Percentiles rank a stretch among this genome's conserved stretches.
These are phyloP conservation scores for Agrotis clavis DNA, from an alignment of 2,888 invertebrate species.

Conservation along the genomic window DNA sequence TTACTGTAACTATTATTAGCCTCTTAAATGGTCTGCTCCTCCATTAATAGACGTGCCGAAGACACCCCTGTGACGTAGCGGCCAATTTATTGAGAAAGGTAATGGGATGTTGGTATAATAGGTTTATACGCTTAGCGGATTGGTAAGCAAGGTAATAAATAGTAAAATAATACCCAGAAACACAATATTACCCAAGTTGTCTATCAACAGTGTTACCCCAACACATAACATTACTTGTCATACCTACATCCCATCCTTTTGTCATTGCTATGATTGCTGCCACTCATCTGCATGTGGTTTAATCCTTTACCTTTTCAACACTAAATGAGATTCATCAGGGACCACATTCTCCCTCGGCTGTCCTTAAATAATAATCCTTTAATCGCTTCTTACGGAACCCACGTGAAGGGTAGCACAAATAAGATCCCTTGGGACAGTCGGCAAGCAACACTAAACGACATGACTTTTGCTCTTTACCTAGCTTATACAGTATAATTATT, in stretches of 20 bases:
- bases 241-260: background rate
- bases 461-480: constrained; percentile 24
- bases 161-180: background rate
- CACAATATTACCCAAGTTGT: background rate
- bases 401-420: constrained; percentile 19
- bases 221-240: background rate
- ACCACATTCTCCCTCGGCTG: constrained; percentile 16
- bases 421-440: constrained; percentile 17
- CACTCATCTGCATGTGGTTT: constrained; percentile 7
- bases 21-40: constrained; percentile 27
- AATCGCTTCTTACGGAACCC: constrained; percentile 43
- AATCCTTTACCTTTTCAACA: constrained; percentile 40
- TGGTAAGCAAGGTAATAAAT: constrained; percentile 9
- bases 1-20: constrained; percentile 39
- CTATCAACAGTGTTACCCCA: background rate
- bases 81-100: constrained; percentile 16
- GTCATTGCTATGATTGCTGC: background rate
- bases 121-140: background rate
- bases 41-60: constrained; percentile 11
- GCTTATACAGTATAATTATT: constrained; percentile 2
- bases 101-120: background rate
- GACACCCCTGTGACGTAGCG: constrained; percentile 11
- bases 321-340: constrained; percentile 15
- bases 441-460: constrained; percentile 24
- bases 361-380: constrained; percentile 47